Evolutionary conservation across 2,797 vertebrate genomes (phyloP).

Genomic region (Anniella stebbinsi): DNA sequence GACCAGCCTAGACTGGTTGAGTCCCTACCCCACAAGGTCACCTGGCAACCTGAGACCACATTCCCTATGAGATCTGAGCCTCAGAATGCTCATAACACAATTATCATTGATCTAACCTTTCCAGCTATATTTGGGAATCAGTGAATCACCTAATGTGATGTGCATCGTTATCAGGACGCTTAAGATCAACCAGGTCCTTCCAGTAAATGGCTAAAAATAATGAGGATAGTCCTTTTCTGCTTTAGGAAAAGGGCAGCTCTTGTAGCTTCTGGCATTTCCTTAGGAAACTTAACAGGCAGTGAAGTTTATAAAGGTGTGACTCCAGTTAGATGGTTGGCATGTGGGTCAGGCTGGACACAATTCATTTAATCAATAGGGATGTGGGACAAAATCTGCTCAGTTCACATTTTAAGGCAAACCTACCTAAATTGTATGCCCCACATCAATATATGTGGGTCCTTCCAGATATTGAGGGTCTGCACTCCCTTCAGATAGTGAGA

Average conservation of each 20-base stretch:
- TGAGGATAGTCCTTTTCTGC: conserved; percentile 32
- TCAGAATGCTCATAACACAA: rapidly evolving
- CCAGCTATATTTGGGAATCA: conserved; percentile 37
- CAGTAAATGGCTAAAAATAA: conserved; percentile 56
- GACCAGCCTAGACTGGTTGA: too few relatives aligned
- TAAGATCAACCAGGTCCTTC: conserved; percentile 34
- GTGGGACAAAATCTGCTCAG: too few relatives aligned
- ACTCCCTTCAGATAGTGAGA: too few relatives aligned
- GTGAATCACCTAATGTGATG: conserved; percentile 68
- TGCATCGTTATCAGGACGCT: conserved; percentile 31
- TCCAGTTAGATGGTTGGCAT: neutral
- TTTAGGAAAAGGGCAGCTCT: conserved; percentile 17
- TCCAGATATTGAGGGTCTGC: too few relatives aligned
- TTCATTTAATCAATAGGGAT: too few relatives aligned
- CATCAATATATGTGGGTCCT: too few relatives aligned
- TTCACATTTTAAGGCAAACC: too few relatives aligned
- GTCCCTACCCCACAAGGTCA: neutral
- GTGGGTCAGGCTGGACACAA: neutral
- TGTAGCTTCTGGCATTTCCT: neutral
- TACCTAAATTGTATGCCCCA: too few relatives aligned
- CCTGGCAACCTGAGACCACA: neutral
- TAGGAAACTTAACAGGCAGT: neutral
- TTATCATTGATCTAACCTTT: conserved; percentile 7
- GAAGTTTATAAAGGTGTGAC: neutral
- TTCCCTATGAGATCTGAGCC: neutral